phyloP scores from a whole-genome alignment of 2,888 invertebrate genomes.

The Myopa testacea region DNA sequence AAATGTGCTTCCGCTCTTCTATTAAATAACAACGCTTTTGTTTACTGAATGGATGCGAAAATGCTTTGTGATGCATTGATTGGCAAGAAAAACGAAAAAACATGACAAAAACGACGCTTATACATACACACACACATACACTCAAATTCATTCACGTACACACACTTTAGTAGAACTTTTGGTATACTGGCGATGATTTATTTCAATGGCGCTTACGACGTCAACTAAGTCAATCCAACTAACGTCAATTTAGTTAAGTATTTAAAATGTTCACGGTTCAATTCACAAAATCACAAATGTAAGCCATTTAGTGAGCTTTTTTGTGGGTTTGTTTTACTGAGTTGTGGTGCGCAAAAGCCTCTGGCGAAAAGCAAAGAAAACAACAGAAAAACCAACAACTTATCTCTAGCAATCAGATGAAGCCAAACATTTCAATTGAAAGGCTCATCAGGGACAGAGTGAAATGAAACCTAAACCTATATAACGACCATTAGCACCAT shows the following conservation, averaged over 20 bases:
- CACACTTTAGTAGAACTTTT: background rate
- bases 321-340: conserved; percentile 4
- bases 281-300: conserved; percentile 30
- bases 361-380: background rate
- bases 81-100: conserved; percentile 6
- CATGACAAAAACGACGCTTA: background rate
- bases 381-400: conserved; percentile 4
- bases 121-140: background rate
- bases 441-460: background rate
- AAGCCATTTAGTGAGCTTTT: conserved; percentile 18
- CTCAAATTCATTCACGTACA: background rate
- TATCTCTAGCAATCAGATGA: background rate
- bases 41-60: conserved; percentile 3
- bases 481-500: background rate
- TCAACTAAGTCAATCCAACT: background rate
- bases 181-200: background rate
- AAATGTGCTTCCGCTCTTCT: conserved; percentile 26
- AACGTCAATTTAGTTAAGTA: conserved; percentile 25
- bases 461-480: background rate
- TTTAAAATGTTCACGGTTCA: conserved; percentile 34
- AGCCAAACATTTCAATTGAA: background rate
- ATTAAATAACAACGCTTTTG: conserved; percentile 7
- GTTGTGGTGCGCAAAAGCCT: background rate
- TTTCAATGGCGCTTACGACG: conserved; percentile 35
- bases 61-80: background rate